Percentiles rank a stretch among this genome's conserved stretches.
phyloP scores from a whole-genome alignment of 2,888 invertebrate species.

The Hirudinaria manillensis region DNA sequence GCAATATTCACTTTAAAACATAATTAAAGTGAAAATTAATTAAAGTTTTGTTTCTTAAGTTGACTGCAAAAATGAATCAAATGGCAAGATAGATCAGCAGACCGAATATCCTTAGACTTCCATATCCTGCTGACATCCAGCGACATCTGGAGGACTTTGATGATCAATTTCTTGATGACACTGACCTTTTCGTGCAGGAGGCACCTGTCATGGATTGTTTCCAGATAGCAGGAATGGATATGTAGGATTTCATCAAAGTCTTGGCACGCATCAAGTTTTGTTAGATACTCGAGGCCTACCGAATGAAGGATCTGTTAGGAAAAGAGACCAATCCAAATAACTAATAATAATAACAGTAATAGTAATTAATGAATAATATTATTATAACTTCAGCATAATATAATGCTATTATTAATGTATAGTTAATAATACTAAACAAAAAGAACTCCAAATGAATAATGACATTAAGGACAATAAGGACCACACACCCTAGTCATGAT shows the following conservation, averaged over 20 bases:
- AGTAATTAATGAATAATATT: too few species aligned
- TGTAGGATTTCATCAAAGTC: conserved; percentile 50
- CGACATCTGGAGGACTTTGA: conserved; percentile 48
- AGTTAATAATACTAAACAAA: too few species aligned
- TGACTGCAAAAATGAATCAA: too few species aligned
- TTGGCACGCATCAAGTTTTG: conserved; percentile 43
- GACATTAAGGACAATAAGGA: too few species aligned
- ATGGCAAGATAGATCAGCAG: neutral
- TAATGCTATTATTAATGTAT: too few species aligned
- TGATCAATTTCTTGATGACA: conserved; percentile 47
- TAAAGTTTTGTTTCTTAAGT: neutral
- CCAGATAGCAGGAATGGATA: conserved; percentile 46
- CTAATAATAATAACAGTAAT: too few species aligned
- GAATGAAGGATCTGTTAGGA: conserved; percentile 49
- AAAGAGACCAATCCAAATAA: neutral
- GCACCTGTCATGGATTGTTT: conserved; percentile 48
- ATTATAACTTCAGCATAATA: too few species aligned
- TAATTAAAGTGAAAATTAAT: neutral
- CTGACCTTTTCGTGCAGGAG: conserved; percentile 47
- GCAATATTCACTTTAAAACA: too few species aligned
- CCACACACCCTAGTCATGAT: conserved; percentile 55
- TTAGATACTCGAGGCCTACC: conserved; percentile 49
- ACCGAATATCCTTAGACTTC: conserved; percentile 31
- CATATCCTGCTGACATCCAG: conserved; percentile 46
- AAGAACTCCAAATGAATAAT: too few species aligned